Evolutionary conservation across 2,113 vertebrate genomes (phyloP).

Genomic region (Dipodomys merriami): DNA sequence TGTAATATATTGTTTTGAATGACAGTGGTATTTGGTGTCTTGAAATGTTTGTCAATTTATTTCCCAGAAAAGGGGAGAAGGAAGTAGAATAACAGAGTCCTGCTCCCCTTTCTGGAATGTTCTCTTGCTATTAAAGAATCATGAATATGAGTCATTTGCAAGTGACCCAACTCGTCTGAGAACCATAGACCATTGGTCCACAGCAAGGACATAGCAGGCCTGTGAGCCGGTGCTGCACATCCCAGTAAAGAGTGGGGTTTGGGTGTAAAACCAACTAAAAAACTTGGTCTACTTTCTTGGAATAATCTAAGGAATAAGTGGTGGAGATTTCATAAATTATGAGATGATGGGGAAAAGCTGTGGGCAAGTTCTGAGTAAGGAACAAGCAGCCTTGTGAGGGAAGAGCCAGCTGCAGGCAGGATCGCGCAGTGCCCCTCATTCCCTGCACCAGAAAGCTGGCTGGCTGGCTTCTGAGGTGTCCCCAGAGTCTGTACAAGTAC

Average conservation of each 20-base stretch:
- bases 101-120: conserved; percentile 61
- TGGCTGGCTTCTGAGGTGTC: too few relatives aligned
- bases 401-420: neutral
- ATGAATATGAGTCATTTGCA: conserved; percentile 64
- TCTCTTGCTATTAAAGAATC: conserved; percentile 55
- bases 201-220: neutral
- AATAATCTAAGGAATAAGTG: neutral
- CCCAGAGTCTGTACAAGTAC: neutral
- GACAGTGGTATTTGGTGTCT: neutral
- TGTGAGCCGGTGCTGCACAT: neutral
- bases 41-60: neutral
- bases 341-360: conserved; percentile 6
- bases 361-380: neutral
- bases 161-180: too few relatives aligned
- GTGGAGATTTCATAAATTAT: neutral
- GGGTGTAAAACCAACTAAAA: neutral
- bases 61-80: neutral
- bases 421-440: too few relatives aligned
- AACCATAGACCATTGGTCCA: neutral
- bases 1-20: neutral
- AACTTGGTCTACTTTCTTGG: neutral
- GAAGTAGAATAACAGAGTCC: neutral
- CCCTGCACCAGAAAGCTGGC: too few relatives aligned
- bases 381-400: conserved; percentile 7
- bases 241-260: neutral